A percentile compares a stretch with the other conserved stretches of the same genome.
phyloP scores from a whole-genome alignment of 1,140 invertebrate genomes.

The Drosophila prosaltans region DNA sequence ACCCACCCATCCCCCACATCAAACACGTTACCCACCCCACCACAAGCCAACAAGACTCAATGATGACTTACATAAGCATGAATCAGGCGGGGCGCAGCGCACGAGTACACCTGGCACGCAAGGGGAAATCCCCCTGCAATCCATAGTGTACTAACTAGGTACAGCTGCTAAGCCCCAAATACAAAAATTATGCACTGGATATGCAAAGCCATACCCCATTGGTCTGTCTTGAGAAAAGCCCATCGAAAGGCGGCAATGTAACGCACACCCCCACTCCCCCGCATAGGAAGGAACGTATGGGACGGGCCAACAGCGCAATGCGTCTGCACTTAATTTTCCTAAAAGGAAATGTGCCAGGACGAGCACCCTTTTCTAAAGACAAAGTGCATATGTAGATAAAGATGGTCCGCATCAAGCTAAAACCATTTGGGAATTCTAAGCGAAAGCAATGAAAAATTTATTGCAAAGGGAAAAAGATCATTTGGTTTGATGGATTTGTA shows the following conservation, averaged over 20 bases:
- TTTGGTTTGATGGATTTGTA: not conserved
- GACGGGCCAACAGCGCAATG: constrained; percentile 66
- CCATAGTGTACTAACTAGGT: constrained; percentile 22
- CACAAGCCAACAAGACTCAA: not conserved
- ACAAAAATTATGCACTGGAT: constrained; percentile 82
- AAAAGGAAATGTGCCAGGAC: constrained; percentile 49
- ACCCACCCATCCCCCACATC: not conserved
- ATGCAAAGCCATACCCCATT: constrained; percentile 83
- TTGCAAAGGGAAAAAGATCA: constrained; percentile 1
- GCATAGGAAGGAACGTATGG: constrained; percentile 20
- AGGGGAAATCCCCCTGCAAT: constrained; percentile 38
- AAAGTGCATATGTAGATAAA: accelerated
- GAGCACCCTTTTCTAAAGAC: constrained; percentile 70
- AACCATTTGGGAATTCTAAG: constrained; percentile 63
- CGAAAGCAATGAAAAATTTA: not conserved
- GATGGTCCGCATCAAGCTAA: not conserved
- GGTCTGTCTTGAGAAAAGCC: constrained; percentile 44
- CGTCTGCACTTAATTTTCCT: constrained; percentile 52
- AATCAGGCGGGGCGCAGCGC: constrained; percentile 56
- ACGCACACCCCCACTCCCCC: constrained; percentile 55
- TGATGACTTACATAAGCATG: constrained; percentile 33
- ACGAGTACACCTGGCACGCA: constrained; percentile 56
- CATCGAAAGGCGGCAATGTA: constrained; percentile 62
- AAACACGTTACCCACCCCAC: not conserved
- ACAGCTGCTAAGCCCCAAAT: constrained; percentile 58